Conservation (phyloP, 1,140 invertebrate species). For the Plectrocnemia conspersa region DNA sequence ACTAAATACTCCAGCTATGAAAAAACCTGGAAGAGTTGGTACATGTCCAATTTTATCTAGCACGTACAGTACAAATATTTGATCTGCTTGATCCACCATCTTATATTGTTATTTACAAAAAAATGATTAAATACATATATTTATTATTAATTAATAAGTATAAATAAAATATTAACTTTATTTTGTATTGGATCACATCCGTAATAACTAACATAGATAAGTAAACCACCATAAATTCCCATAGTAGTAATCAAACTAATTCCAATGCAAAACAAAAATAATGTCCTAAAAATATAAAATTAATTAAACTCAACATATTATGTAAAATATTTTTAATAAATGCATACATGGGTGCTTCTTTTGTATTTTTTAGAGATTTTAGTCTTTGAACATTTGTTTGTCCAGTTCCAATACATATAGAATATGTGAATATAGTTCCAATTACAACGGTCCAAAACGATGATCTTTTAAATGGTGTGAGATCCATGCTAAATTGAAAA, state of each 20-base stretch:
- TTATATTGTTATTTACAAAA: slow-evolving; percentile 9
- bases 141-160: background rate
- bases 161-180: slow-evolving; percentile 43
- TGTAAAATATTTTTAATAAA: background rate
- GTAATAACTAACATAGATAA: slow-evolving; percentile 68
- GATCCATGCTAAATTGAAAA: slow-evolving; percentile 51
- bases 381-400: slow-evolving; percentile 60
- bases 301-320: background rate
- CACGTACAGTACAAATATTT: slow-evolving; percentile 54
- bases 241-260: slow-evolving; percentile 45
- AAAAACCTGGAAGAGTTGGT: slow-evolving; percentile 57
- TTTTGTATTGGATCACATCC: slow-evolving; percentile 67
- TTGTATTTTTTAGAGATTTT: slow-evolving; percentile 52
- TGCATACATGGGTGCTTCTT: slow-evolving; percentile 50
- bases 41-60: slow-evolving; percentile 51
- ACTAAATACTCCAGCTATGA: slow-evolving; percentile 62
- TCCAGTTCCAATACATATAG: slow-evolving; percentile 42
- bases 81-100: slow-evolving; percentile 35
- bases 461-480: slow-evolving; percentile 64
- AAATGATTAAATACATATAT: background rate
- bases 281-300: slow-evolving; percentile 37
- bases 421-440: slow-evolving; percentile 66
- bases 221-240: slow-evolving; percentile 61
- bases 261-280: slow-evolving; percentile 40
- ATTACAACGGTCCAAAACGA: slow-evolving; percentile 67